Percentiles rank a stretch among this genome's conserved stretches.
Conservation (phyloP, 2,113 vertebrate genomes). For the Alosa alosa region DNA sequence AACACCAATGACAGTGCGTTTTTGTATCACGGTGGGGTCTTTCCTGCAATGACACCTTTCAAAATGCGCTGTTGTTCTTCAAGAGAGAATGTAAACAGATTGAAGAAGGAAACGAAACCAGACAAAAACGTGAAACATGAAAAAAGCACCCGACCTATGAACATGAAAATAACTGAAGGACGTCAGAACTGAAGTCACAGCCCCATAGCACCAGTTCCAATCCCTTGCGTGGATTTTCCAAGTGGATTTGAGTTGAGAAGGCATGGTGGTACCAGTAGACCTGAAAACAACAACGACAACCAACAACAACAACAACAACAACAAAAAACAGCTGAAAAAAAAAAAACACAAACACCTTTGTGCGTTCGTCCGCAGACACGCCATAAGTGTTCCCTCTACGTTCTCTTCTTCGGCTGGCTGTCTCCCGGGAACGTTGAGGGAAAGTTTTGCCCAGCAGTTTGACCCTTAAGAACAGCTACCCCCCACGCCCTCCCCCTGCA, state of each 20-base stretch:
- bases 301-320: background rate
- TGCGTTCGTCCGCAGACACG: background rate
- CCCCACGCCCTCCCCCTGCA: background rate
- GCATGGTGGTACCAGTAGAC: slow-evolving; percentile 57
- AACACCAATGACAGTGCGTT: background rate
- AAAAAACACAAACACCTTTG: slow-evolving; percentile 1
- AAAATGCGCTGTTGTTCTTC: slow-evolving; percentile 51
- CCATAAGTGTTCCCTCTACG: background rate
- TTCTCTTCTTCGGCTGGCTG: background rate
- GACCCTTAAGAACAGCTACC: background rate
- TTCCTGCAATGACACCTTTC: slow-evolving; percentile 6
- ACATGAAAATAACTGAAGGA: slow-evolving; percentile 64
- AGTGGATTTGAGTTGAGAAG: slow-evolving; percentile 59
- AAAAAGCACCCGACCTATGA: slow-evolving; percentile 75
- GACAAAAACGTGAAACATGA: slow-evolving; percentile 53
- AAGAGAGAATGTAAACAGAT: slow-evolving; percentile 55
- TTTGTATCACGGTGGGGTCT: slow-evolving; percentile 16
- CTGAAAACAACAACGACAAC: background rate
- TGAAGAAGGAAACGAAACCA: slow-evolving; percentile 39
- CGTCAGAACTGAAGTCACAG: slow-evolving; percentile 55
- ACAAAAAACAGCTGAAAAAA: background rate
- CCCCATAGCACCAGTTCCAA: slow-evolving; percentile 69
- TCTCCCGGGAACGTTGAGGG: background rate
- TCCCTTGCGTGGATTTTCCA: slow-evolving; percentile 38
- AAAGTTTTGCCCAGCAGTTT: background rate